Conservation (phyloP, 2,113 vertebrate genomes). For the Sakesphorus luctuosus region DNA sequence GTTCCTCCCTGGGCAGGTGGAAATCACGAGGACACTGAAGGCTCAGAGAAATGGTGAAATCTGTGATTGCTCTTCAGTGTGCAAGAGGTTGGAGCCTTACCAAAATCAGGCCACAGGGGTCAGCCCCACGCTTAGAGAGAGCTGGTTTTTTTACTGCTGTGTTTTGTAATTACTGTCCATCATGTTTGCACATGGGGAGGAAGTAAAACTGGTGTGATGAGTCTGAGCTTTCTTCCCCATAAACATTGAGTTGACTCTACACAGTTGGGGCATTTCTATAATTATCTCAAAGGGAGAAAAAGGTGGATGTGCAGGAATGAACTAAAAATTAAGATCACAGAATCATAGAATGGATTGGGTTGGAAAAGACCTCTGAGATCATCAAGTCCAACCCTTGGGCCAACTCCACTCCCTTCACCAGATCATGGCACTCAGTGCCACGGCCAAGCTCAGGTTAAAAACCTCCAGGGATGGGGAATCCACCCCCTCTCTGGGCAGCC, state of each 20-base stretch:
- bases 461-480: no score
- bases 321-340: no score
- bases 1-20: background rate
- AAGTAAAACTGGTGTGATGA: background rate
- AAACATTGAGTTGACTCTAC: background rate
- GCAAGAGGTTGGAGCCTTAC: background rate
- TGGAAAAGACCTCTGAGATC: no score
- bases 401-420: no score
- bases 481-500: no score
- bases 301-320: background rate
- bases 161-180: background rate
- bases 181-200: background rate
- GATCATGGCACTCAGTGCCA: no score
- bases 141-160: background rate
- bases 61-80: background rate
- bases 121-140: fast-evolving
- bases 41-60: background rate
- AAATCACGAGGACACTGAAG: background rate
- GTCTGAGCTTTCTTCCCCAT: background rate
- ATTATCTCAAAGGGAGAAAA: background rate
- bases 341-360: no score
- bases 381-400: no score
- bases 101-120: background rate
- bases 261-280: background rate
- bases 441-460: no score